Conservation (phyloP, 2,797 vertebrate species). For the Poeciliopsis paucimaculata region DNA sequence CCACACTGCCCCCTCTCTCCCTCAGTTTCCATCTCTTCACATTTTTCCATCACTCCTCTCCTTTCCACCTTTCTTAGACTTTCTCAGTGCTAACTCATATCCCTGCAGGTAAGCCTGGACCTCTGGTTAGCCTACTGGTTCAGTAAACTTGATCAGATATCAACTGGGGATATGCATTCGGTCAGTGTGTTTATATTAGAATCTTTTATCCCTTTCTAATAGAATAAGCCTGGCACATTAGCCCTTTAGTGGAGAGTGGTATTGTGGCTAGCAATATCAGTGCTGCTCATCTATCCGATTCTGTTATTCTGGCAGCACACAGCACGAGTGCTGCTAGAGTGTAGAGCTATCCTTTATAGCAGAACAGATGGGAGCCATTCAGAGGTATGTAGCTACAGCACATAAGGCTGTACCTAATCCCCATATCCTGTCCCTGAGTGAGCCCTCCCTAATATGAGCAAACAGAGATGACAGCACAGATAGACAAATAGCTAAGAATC, state of each 20-base stretch:
- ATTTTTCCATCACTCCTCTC: constrained; percentile 64
- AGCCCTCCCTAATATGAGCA: constrained; percentile 81
- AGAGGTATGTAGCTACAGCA: constrained; percentile 79
- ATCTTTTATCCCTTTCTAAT: constrained; percentile 78
- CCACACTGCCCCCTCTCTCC: constrained; percentile 77
- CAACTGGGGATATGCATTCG: constrained; percentile 21
- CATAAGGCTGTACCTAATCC: constrained; percentile 81
- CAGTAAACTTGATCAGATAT: constrained; percentile 70
- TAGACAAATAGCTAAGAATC: constrained; percentile 71
- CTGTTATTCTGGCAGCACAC: constrained; percentile 76
- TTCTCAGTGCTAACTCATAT: constrained; percentile 38
- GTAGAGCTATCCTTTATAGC: constrained; percentile 74
- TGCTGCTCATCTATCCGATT: constrained; percentile 79
- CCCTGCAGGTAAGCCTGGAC: constrained; percentile 63
- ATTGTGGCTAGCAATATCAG: constrained; percentile 78
- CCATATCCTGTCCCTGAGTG: constrained; percentile 82
- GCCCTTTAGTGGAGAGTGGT: constrained; percentile 73
- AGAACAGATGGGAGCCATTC: constrained; percentile 84
- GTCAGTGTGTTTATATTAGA: constrained; percentile 54
- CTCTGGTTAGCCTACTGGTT: constrained; percentile 38
- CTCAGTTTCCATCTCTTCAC: constrained; percentile 70
- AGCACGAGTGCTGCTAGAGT: constrained; percentile 69
- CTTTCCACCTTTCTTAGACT: constrained; percentile 60
- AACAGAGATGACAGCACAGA: constrained; percentile 81
- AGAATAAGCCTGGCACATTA: constrained; percentile 82